Evolutionary conservation across 2,113 vertebrate species (phyloP).

Genomic region (Pterocles gutturalis): DNA sequence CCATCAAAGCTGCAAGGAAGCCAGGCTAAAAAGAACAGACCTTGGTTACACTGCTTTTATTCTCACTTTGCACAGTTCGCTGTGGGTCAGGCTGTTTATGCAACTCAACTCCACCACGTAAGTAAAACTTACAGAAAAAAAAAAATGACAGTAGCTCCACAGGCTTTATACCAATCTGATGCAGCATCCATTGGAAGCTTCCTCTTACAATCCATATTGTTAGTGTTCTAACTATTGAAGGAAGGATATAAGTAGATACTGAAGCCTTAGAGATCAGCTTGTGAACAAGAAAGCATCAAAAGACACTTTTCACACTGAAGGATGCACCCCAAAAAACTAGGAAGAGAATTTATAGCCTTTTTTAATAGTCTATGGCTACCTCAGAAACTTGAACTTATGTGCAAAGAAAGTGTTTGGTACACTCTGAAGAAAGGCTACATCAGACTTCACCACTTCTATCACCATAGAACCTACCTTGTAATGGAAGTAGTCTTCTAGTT

Average conservation of each 20-base stretch:
- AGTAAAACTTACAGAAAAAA: background rate
- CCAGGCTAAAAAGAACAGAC: background rate
- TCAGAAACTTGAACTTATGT: background rate
- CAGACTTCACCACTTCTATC: background rate
- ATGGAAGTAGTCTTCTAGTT: slow-evolving; percentile 83
- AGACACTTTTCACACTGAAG: background rate
- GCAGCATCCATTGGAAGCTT: background rate
- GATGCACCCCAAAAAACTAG: background rate
- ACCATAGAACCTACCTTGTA: slow-evolving; percentile 78
- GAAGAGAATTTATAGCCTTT: background rate
- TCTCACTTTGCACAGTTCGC: background rate
- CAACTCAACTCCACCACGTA: background rate
- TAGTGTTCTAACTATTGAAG: background rate
- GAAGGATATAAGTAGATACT: background rate
- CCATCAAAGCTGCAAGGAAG: background rate
- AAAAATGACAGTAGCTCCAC: background rate
- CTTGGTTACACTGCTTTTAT: background rate
- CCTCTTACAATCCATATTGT: background rate
- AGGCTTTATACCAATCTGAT: background rate
- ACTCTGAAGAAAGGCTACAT: background rate
- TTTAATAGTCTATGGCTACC: background rate
- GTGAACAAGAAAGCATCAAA: background rate
- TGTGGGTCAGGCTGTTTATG: background rate
- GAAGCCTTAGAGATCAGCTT: background rate
- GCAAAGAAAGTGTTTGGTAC: background rate